Base-by-base conservation (phyloP, 2,113 vertebrate species). In the Amia ocellicauda region DNA sequence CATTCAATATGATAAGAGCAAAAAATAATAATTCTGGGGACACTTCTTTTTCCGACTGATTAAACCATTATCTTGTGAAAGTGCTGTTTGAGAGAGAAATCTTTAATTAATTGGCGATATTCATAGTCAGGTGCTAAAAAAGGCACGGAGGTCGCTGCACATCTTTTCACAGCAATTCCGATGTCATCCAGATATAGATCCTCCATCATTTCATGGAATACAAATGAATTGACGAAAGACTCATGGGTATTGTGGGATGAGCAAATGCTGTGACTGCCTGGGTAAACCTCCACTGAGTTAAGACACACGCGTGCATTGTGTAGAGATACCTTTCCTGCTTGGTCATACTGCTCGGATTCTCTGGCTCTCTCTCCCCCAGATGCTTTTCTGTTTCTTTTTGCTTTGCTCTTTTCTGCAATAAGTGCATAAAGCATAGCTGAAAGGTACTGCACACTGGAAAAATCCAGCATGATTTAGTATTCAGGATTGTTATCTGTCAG, bases 401-500 rank as follows among this genome's bases (percentile, higher is more conserved):
- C 45, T n/a, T 19, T n/a, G 45, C 4, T 16, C 41, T 1, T 11
- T 49, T n/a, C 10, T 2, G 19, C 17, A 53, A 26, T 28, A 14
- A 4, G 13, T 7, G 3, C 8, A 23, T 7, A 17, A n/a, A 36
- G 16, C 53, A 24, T 28, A 36, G 31, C 53, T 26, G 53, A 28
- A 24, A 28, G 27, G 24, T 3, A 26, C 26, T 54, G 52, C 22
- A 54, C 4, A 7, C 27, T n/a, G 27, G 53, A 29, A 2, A 16
- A 28, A 9, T 56, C 53, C 53, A 29, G 56, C 2, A 74, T 78
- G 79, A 76, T 60, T 27, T 62, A 56, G 57, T 54, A 45, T 27
- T 69, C 63, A 62, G 60, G 67, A 47, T 17, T 63, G 41, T 43
- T 51, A 28, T 54, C 77, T 36, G 31, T 36, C 31, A 36, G 31